phyloP scores from a whole-genome alignment of 1,140 invertebrate species.

The Pseudoatta argentina region DNA sequence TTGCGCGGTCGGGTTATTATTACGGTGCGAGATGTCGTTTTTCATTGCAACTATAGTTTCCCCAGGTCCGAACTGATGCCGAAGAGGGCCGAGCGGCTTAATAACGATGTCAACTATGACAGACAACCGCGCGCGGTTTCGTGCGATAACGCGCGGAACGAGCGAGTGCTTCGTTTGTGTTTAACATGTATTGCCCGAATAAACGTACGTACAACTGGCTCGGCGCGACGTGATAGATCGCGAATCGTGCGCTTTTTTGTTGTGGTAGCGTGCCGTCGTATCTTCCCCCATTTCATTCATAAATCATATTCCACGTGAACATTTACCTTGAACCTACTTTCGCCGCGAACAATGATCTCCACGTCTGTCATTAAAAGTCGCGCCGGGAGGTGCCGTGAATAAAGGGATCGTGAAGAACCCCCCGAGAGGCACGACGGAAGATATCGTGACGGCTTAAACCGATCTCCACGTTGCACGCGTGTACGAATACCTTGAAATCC shows the following conservation, averaged over 20 bases:
- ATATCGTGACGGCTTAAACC: slow-evolving; percentile 42
- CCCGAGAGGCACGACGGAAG: slow-evolving; percentile 47
- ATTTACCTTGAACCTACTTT: slow-evolving; percentile 68
- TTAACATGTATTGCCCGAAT: slow-evolving; percentile 63
- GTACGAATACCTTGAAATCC: slow-evolving; percentile 53
- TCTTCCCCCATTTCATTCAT: slow-evolving; percentile 67
- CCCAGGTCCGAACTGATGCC: slow-evolving; percentile 15
- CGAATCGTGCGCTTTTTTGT: slow-evolving; percentile 56
- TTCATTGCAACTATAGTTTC: slow-evolving; percentile 6
- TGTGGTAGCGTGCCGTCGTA: slow-evolving; percentile 35
- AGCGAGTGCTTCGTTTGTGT: slow-evolving; percentile 63
- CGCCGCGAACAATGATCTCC: slow-evolving; percentile 37
- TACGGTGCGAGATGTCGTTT: neutral
- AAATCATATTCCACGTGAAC: slow-evolving; percentile 56
- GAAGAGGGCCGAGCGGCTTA: slow-evolving; percentile 17
- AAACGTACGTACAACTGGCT: slow-evolving; percentile 64
- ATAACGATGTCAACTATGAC: slow-evolving; percentile 66
- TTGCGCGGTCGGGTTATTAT: neutral
- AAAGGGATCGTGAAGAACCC: slow-evolving; percentile 43
- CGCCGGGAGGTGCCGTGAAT: slow-evolving; percentile 13
- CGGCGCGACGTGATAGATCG: slow-evolving; percentile 28
- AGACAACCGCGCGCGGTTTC: slow-evolving; percentile 59
- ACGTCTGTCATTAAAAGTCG: slow-evolving; percentile 72
- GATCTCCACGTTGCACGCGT: neutral
- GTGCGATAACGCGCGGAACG: slow-evolving; percentile 62